Base-by-base conservation (phyloP, 2,797 vertebrate genomes). In the Schizothorax lantsangensis region DNA sequence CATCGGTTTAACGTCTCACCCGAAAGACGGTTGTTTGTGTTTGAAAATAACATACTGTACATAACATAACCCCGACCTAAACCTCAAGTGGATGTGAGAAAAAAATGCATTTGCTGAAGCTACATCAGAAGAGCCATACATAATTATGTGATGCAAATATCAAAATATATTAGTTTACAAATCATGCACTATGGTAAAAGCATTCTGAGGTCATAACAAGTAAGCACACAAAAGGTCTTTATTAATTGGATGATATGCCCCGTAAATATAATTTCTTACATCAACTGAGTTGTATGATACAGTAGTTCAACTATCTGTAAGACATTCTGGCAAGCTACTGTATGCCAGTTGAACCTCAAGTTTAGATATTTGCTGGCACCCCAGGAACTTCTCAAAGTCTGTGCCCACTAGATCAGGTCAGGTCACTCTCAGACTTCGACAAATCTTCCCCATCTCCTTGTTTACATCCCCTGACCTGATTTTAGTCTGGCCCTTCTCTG, bases 401-500 rank as follows among this genome's bases (percentile, higher is more conserved):
- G 52, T 43, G 52, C n/a, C 33, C 62, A 43, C 21, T 69, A 73
- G 66, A 83, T n/a, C 9, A 45, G 74, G 52, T 86, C 47, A 83
- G 78, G 79, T 80, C 81, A 79, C 75, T 71, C 52, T 85, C 19
- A 57, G 66, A 81, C 49, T 23, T 84, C 26, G 19, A 77, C 40
- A 23, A 43, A 79, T 83, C 82, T 72, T 80, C 45, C 82, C 26
- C 36, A 21, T 66, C 47, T 59, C 47, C 79, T 82, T 90, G 84
- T 87, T 88, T 89, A 85, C 86, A 74, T 86, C 81, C 40, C 79
- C 83, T 90, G 90, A 91, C 85, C 90, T 90, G 89, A 82, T 88
- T 87, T 86, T 38, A 52, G 62, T 77, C 69, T 92, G 92, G 89
- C 83, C 90, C 92, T 91, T 91, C 88, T 93, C 92, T 89, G 92